Base-by-base conservation (phyloP, 2,888 invertebrate species). In the Drosophila mimetica region DNA sequence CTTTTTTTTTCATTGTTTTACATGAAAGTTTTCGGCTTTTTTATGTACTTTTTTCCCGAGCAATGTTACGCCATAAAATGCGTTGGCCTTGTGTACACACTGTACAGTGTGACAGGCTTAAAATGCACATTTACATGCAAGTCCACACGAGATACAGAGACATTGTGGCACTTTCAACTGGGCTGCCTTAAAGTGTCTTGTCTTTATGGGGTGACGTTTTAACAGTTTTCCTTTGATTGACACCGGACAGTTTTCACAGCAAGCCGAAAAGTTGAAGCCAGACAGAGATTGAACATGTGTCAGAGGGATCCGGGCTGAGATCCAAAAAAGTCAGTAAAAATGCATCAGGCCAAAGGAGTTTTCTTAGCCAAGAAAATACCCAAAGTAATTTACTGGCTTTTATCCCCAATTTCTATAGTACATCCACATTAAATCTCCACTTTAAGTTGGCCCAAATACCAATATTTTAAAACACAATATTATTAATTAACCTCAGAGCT, bases 21-120 rank as follows among this genome's bases (percentile, higher is more conserved):
- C 72, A 55, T 67, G 14, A 41, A 41, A 53, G 48, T 54, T 58
- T n/a, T 46, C 52, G 48, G 30, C 44, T 70, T 36, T 59, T 39
- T 53, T 37, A 37, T 47, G 63, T 67, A n/a, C 37, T 50, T 22
- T 37, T 22, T 36, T 25, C 18, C 4, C 42, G 11, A 4, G 46
- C 44, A 44, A 18, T 30, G 36, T 48, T 28, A 20, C 28, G 63
- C 61, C 34, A 46, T 51, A 44, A 63, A 71, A 63, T 64, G 46
- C 71, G 72, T 44, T 70, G 64, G n/a, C n/a, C n/a, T n/a, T n/a
- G n/a, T n/a, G n/a, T n/a, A n/a, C n/a, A n/a, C 75, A 25, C 50
- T 61, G 71, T 73, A 79, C 63, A 39, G 86, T 69, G 63, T 66
- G 86, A 75, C 81, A 58, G 55, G 65, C 57, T 57, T 37, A 52